Evolutionary conservation across 2,888 invertebrate species (phyloP).

Genomic region (Tipula unca): DNA sequence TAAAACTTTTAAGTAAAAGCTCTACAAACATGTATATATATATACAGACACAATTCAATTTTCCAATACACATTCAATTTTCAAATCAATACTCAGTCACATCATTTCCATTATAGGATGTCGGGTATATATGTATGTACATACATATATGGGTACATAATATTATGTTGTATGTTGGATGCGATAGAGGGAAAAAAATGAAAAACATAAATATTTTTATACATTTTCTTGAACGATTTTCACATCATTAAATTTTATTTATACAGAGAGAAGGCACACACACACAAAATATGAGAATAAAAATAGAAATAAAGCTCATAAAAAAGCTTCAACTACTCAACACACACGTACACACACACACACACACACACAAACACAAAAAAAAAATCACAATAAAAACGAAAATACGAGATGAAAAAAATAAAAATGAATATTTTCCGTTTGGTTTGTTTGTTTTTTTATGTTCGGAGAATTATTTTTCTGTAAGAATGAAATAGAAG

Average conservation of each 20-base stretch:
- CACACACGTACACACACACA: no score
- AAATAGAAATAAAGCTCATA: constrained; percentile 2
- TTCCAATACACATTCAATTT: background rate
- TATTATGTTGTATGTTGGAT: background rate
- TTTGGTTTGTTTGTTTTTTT: constrained; percentile 2
- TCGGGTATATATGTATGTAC: background rate
- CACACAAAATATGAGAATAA: background rate
- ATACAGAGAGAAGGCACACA: background rate
- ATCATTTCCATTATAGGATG: background rate
- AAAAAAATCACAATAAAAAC: background rate
- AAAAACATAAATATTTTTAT: background rate
- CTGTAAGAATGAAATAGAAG: background rate
- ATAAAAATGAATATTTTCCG: background rate
- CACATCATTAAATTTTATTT: constrained; percentile 14
- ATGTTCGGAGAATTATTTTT: background rate
- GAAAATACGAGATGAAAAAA: background rate
- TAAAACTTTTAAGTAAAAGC: background rate
- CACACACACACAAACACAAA: background rate
- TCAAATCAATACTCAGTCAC: background rate
- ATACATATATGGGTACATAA: background rate
- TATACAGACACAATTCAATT: background rate
- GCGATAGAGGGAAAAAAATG: background rate
- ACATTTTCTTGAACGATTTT: constrained; percentile 14
- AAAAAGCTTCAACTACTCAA: constrained; percentile 1
- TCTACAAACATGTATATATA: background rate